Conservation (phyloP, 2,888 invertebrate genomes). For the Philaethria dido region DNA sequence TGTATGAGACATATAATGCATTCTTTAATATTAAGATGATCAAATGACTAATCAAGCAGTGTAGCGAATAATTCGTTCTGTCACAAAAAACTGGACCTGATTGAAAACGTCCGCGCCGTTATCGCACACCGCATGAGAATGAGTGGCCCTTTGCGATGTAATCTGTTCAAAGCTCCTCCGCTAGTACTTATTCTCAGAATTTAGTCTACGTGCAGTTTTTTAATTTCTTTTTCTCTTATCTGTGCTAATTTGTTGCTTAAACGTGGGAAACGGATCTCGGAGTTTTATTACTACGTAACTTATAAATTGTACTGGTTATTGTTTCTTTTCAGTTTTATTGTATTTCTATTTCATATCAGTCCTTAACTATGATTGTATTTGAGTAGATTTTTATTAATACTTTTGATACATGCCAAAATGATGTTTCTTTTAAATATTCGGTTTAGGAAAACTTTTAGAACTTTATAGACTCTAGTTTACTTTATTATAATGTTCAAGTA, state of each 20-base stretch:
- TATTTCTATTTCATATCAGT: not conserved
- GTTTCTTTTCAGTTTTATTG: not conserved
- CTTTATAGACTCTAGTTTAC: too few relatives aligned
- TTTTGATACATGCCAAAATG: too few relatives aligned
- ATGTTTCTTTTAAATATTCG: too few relatives aligned
- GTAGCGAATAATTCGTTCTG: constrained; percentile 22
- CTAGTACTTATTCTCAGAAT: constrained; percentile 57
- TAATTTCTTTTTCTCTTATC: constrained; percentile 33
- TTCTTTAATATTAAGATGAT: not conserved
- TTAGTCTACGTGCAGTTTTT: constrained; percentile 43
- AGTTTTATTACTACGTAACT: not conserved
- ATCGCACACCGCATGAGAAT: constrained; percentile 61
- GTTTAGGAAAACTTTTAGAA: too few relatives aligned
- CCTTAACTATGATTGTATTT: too few relatives aligned
- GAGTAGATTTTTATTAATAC: too few relatives aligned
- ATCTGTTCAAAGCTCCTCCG: constrained; percentile 61
- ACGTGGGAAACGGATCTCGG: constrained; percentile 40
- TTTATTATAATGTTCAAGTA: too few relatives aligned
- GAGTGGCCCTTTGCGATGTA: constrained; percentile 65
- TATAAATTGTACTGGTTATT: constrained; percentile 1
- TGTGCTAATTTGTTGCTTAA: constrained; percentile 44
- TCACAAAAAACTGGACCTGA: constrained; percentile 51
- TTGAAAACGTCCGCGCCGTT: constrained; percentile 57
- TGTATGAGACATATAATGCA: not conserved
- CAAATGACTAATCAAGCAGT: constrained; percentile 10